A percentile compares a stretch with the other conserved stretches of the same genome.
These are phyloP conservation scores for Syndactyla subalaris DNA, from an alignment of 2,797 vertebrate species.

Conservation along the genomic window DNA sequence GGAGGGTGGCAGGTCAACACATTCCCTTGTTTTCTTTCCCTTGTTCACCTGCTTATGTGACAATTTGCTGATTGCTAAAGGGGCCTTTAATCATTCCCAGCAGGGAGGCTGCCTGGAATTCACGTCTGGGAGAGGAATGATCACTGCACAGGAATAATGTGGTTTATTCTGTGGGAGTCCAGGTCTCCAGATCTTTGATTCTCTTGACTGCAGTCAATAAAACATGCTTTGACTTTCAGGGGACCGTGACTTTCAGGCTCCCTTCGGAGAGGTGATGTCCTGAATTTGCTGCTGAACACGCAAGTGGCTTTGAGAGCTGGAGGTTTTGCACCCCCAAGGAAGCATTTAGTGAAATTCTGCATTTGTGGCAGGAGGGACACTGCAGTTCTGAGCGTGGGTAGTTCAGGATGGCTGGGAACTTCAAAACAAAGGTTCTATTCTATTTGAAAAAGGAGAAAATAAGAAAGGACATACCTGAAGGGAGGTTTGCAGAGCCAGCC, in stretches of 20 bases:
- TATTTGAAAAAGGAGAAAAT: not conserved
- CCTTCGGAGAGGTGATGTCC: not conserved
- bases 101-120: not conserved
- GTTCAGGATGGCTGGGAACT: not conserved
- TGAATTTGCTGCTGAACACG: conserved; percentile 7
- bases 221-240: conserved; percentile 13
- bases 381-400: not conserved
- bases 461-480: not conserved
- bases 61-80: conserved; percentile 23
- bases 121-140: not conserved
- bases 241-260: conserved; percentile 3
- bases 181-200: not conserved
- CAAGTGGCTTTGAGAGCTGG: not conserved
- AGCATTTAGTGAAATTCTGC: not conserved
- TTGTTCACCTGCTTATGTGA: conserved; percentile 9
- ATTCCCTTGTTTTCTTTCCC: not conserved
- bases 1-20: not conserved
- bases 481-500: not conserved
- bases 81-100: conserved; percentile 20
- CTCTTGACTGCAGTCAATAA: conserved; percentile 32
- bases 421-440: not conserved
- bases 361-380: not conserved
- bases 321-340: not conserved
- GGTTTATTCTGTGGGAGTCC: not conserved
- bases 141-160: not conserved